These are phyloP conservation scores for Pemphigus obesinymphae DNA, from an alignment of 1,140 invertebrate genomes.

Conservation along the genomic window DNA sequence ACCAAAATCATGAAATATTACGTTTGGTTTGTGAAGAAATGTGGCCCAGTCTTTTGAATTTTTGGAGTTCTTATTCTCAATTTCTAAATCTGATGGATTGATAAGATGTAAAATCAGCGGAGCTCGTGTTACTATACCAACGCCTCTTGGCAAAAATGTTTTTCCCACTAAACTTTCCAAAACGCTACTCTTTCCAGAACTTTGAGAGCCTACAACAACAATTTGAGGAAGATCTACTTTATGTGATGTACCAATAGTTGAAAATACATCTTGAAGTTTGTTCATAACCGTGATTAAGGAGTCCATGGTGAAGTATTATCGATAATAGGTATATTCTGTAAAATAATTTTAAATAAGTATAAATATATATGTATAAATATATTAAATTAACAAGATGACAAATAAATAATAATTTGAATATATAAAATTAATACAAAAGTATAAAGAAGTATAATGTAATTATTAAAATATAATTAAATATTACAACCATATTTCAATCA, in stretches of 20 bases:
- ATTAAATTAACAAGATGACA: too few relatives aligned
- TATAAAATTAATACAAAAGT: too few relatives aligned
- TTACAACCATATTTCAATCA: too few relatives aligned
- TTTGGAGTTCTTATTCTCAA: slow-evolving; percentile 45
- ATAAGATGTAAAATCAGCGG: slow-evolving; percentile 45
- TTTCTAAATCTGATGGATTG: not conserved
- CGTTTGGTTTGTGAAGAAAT: slow-evolving; percentile 65
- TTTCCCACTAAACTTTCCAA: slow-evolving; percentile 45
- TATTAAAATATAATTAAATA: too few relatives aligned
- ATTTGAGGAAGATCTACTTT: slow-evolving; percentile 44
- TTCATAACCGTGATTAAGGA: slow-evolving; percentile 42
- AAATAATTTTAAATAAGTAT: not conserved
- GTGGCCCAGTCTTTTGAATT: slow-evolving; percentile 65
- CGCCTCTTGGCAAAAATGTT: slow-evolving; percentile 45
- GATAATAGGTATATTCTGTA: not conserved
- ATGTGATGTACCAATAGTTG: slow-evolving; percentile 13
- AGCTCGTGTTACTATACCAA: slow-evolving; percentile 44
- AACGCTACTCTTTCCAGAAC: slow-evolving; percentile 47
- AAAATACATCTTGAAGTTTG: slow-evolving; percentile 45
- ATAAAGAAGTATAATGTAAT: too few relatives aligned
- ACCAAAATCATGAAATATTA: slow-evolving; percentile 64
- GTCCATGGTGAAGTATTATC: slow-evolving; percentile 41
- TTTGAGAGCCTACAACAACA: slow-evolving; percentile 52
- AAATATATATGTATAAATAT: not conserved
- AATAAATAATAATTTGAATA: too few relatives aligned